phyloP scores from a whole-genome alignment of 2,113 vertebrate genomes.

The Xenopus tropicalis region DNA sequence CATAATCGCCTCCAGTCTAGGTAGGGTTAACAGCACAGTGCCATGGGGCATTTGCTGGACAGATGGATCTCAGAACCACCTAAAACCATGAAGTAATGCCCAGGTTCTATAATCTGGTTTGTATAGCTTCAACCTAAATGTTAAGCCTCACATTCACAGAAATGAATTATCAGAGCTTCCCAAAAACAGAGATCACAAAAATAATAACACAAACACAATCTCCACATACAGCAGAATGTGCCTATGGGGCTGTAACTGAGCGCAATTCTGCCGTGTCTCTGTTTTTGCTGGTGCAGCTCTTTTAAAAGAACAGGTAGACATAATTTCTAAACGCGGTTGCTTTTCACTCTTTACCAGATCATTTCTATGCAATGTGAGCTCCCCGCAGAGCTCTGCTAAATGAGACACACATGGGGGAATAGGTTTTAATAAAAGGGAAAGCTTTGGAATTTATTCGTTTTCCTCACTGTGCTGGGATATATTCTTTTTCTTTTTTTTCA shows the following conservation, averaged over 20 bases:
- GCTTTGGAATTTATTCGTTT: constrained; percentile 47
- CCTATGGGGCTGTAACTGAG: background rate
- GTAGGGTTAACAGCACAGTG: no score
- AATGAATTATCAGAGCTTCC: no score
- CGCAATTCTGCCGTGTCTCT: background rate
- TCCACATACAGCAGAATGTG: background rate
- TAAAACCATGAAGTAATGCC: no score
- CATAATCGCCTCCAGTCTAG: no score
- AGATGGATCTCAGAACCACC: no score
- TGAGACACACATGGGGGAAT: constrained; percentile 47
- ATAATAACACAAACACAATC: background rate
- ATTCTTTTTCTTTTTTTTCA: constrained; percentile 43
- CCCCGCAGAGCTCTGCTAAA: constrained; percentile 45
- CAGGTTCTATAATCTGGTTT: no score
- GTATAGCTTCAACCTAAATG: no score
- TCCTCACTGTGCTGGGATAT: constrained; percentile 49
- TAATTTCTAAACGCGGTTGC: constrained; percentile 16
- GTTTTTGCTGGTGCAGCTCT: constrained; percentile 6
- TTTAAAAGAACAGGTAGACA: constrained; percentile 35
- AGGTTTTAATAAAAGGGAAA: constrained; percentile 50
- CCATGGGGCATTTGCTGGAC: no score
- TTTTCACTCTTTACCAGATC: constrained; percentile 29
- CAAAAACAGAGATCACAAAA: background rate
- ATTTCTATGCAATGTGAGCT: constrained; percentile 41
- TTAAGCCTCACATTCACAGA: no score